Evolutionary conservation across 2,113 vertebrate genomes (phyloP), one percentile per base, ranked within the genome.

Genomic region (Petrocephalus microphthalmus): DNA sequence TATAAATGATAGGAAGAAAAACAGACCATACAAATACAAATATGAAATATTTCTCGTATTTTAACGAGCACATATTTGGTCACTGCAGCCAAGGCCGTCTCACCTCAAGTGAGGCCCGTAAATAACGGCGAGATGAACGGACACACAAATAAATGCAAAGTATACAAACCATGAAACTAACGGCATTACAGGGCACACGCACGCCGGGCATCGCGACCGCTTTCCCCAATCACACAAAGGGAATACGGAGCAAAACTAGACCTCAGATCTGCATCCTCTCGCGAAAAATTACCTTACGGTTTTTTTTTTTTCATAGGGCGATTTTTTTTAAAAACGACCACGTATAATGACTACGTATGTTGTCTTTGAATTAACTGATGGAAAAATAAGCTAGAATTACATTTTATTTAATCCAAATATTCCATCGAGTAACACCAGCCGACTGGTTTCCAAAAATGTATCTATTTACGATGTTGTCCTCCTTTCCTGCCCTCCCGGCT

Each of bases 371-470:
- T 83, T 45, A 83, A 83, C 20, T 83, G 37, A 47, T 10, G 37
- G 47, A 1, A 85, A 85, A 85, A 53, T 11, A 53, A 85, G n/a
- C n/a, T 33, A 85, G 3, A 57, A 78, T 89, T 84, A 87, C 53
- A 60, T 87, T 89, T 91, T 90, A 60, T 87, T 88, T 86, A 91
- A 93, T 94, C 94, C 94, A 92, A 92, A 92, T 85, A 89, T 91
- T n/a, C 93, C 92, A 92, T 89, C 64, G 90, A 89, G 89, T 88
- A 91, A 90, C 19, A 92, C 91, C 91, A 91, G 89, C 91, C 89
- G 91, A 88, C 91, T 90, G 93, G 90, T 92, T 87, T 92, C 91
- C 88, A 91, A 94, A 92, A 93, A 93, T 92, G 91, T 92, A 92
- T 95, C 93, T 94, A 92, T 92, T 91, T 91, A 92, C 89, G 89